A percentile compares a stretch with the other conserved stretches of the same genome.
These are phyloP conservation scores for Rhinophrynus dorsalis DNA, from an alignment of 2,797 vertebrate species.

Conservation along the genomic window DNA sequence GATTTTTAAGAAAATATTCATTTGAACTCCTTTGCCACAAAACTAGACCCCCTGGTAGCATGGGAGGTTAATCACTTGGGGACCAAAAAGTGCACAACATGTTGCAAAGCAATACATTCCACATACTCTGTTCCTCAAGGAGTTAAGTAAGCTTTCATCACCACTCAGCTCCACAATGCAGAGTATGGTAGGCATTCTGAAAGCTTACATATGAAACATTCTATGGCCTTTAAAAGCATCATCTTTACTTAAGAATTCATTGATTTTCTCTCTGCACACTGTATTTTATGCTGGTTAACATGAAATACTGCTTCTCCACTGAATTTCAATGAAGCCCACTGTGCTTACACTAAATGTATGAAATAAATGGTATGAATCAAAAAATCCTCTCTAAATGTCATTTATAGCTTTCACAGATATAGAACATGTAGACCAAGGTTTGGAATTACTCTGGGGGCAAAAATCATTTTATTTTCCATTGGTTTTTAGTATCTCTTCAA, in stretches of 20 bases:
- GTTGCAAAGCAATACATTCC: no score
- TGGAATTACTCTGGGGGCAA: no score
- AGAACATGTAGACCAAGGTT: no score
- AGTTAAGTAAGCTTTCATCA: slow-evolving; percentile 3
- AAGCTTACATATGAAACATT: slow-evolving; percentile 20
- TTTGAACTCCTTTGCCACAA: not conserved
- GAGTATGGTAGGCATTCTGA: not conserved
- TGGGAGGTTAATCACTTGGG: no score
- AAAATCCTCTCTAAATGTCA: not conserved
- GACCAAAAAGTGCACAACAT: no score
- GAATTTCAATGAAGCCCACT: slow-evolving; percentile 25
- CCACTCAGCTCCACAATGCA: not conserved
- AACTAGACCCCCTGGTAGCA: not conserved
- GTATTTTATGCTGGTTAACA: slow-evolving; percentile 37
- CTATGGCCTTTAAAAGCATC: slow-evolving; percentile 37
- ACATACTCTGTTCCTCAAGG: no score
- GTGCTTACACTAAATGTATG: slow-evolving; percentile 1
- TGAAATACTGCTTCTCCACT: not conserved
- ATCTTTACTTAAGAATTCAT: slow-evolving; percentile 19
- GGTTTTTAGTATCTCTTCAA: not conserved
- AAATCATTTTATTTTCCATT: not conserved
- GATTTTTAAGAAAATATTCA: not conserved
- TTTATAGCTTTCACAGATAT: slow-evolving; percentile 3
- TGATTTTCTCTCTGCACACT: slow-evolving; percentile 36
- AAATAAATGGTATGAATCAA: not conserved